A percentile compares a stretch with the other conserved stretches of the same genome.
Evolutionary conservation across 35 echinoderm and acorn worm species (phyloP).

Genomic region (Apostichopus japonicus): DNA sequence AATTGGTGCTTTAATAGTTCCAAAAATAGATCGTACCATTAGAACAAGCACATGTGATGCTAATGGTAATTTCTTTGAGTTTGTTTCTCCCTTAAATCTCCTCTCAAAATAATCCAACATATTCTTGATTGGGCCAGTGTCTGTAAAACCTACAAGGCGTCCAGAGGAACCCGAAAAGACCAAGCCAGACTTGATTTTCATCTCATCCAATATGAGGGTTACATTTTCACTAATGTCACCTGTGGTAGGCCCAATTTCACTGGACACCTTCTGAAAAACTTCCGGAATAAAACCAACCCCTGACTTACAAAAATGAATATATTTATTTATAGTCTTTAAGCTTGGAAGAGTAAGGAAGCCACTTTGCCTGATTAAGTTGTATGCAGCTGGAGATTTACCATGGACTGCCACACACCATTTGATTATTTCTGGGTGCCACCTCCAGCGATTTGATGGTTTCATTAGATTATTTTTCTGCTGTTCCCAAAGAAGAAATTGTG

Average conservation of each 20-base stretch:
- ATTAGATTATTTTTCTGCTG: background rate
- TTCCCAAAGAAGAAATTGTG: conserved; percentile 8
- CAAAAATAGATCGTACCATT: conserved; percentile 38
- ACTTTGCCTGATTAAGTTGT: background rate
- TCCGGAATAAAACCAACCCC: background rate
- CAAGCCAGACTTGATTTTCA: conserved; percentile 49
- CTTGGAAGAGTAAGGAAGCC: conserved; percentile 1
- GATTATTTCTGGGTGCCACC: background rate
- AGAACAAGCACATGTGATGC: conserved; percentile 24
- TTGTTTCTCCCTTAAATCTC: background rate
- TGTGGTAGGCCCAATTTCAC: background rate
- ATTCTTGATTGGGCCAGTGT: conserved; percentile 33
- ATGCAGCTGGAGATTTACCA: conserved; percentile 6
- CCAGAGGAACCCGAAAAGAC: conserved; percentile 14
- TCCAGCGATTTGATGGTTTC: background rate
- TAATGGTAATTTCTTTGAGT: background rate
- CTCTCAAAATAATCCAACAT: conserved; percentile 38
- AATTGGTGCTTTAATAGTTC: background rate
- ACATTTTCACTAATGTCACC: conserved; percentile 2
- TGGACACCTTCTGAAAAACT: background rate
- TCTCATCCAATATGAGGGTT: conserved; percentile 53
- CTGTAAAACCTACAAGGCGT: conserved; percentile 33
- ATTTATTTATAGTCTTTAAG: conserved; percentile 4
- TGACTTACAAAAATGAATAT: conserved; percentile 12
- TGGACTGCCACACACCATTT: conserved; percentile 19